A percentile compares a stretch with the other conserved stretches of the same genome.
Conservation (phyloP, 1,140 invertebrate genomes). For the Drosophila trapezifrons region DNA sequence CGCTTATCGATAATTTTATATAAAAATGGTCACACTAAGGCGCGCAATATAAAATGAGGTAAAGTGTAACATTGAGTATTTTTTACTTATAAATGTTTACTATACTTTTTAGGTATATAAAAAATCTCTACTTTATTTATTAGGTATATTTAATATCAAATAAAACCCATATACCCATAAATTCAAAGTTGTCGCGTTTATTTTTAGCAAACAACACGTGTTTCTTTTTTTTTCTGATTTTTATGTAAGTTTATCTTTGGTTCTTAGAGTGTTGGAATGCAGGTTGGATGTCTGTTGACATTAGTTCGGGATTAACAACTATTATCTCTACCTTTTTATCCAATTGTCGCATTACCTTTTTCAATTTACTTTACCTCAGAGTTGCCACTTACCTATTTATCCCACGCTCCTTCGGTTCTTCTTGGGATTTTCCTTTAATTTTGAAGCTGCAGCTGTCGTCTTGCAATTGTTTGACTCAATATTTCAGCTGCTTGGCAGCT, state of each 20-base stretch:
- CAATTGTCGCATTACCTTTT: neutral
- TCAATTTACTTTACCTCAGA: neutral
- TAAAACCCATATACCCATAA: too few species aligned
- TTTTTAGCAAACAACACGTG: too few species aligned
- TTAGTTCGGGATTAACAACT: slow-evolving; percentile 16
- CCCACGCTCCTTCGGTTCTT: neutral
- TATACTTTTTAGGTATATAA: too few species aligned
- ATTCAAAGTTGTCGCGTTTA: too few species aligned
- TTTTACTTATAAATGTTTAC: too few species aligned
- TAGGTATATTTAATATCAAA: too few species aligned
- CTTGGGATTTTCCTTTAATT: slow-evolving; percentile 32
- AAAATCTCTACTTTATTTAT: too few species aligned
- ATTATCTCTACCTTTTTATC: neutral
- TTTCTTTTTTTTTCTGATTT: neutral
- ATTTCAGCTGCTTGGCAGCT: slow-evolving; percentile 67
- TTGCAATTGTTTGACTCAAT: slow-evolving; percentile 76
- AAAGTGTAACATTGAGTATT: too few species aligned
- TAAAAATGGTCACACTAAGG: too few species aligned
- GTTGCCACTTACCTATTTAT: slow-evolving; percentile 1
- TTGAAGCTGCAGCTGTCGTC: slow-evolving; percentile 47
- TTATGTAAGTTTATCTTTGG: neutral
- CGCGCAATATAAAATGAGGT: too few species aligned
- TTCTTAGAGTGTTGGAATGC: neutral
- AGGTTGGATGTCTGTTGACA: neutral
- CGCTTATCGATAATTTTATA: too few species aligned